Conservation (phyloP, 1,140 invertebrate species). For the Drosophila bocki region DNA sequence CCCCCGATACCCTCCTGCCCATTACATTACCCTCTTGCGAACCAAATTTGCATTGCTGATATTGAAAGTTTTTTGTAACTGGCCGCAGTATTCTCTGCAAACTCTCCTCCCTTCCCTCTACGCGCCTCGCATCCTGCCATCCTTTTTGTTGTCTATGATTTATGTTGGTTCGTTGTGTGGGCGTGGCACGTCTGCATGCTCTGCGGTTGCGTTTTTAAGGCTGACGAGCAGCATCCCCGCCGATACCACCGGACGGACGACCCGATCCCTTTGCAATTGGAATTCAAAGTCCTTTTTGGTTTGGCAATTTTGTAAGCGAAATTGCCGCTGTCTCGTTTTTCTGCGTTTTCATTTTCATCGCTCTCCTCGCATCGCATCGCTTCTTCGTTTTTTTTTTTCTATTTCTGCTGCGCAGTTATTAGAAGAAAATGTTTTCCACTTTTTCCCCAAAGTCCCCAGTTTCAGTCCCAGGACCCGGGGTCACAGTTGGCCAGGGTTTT, state of each 20-base stretch:
- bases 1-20: conserved; percentile 1
- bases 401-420: conserved; percentile 74
- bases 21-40: conserved; percentile 27
- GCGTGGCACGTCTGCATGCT: conserved; percentile 80
- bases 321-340: conserved; percentile 81
- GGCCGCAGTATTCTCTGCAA: conserved; percentile 50
- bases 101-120: not conserved
- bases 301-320: conserved; percentile 82
- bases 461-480: conserved; percentile 31
- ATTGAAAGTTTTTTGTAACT: conserved; percentile 72
- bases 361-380: conserved; percentile 10
- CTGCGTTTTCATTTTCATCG: conserved; percentile 55
- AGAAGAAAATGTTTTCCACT: conserved; percentile 72
- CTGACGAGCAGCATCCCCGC: conserved; percentile 53
- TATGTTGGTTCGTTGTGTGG: conserved; percentile 74
- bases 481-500: conserved; percentile 70
- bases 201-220: conserved; percentile 73
- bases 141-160: conserved; percentile 75
- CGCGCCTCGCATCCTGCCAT: conserved; percentile 11
- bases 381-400: conserved; percentile 18
- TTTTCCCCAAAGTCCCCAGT: conserved; percentile 25
- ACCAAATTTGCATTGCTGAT: conserved; percentile 79
- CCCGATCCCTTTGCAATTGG: conserved; percentile 65
- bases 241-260: conserved; percentile 3
- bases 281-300: conserved; percentile 83